Evolutionary conservation across 2,113 vertebrate genomes (phyloP).

Genomic region (Vulpes ferrilata): DNA sequence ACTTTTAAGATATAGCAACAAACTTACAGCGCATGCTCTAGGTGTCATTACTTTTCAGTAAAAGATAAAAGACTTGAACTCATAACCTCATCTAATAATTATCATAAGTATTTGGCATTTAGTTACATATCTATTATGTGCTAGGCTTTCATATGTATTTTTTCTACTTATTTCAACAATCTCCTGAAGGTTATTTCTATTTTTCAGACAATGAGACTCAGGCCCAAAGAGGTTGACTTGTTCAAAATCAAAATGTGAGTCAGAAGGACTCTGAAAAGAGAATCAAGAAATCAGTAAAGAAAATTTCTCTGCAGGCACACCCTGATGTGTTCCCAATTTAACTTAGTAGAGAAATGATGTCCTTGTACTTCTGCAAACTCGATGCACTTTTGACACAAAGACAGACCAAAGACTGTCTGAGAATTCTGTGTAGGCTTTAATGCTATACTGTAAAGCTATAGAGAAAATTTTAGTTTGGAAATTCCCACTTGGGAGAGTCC

Average conservation of each 20-base stretch:
- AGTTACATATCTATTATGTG: neutral
- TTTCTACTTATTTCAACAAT: neutral
- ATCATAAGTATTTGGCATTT: neutral
- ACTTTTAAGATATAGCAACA: neutral
- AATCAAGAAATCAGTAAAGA: neutral
- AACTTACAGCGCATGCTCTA: neutral
- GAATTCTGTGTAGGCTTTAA: neutral
- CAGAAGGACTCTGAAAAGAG: neutral
- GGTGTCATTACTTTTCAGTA: neutral
- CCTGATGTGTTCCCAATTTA: neutral
- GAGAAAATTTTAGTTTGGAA: neutral
- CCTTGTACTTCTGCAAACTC: neutral
- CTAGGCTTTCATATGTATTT: neutral
- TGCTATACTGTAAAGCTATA: neutral
- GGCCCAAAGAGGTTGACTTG: neutral
- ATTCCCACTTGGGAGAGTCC: neutral
- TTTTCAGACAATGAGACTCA: neutral
- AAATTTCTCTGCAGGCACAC: neutral
- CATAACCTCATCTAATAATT: neutral
- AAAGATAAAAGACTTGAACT: neutral
- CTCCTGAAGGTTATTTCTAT: neutral
- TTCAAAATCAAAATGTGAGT: neutral
- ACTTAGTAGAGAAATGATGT: neutral
- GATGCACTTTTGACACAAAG: neutral
- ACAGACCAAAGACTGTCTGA: neutral